Evolutionary conservation across 1,140 invertebrate genomes (phyloP).

Genomic region (Drosophila aff.): DNA sequence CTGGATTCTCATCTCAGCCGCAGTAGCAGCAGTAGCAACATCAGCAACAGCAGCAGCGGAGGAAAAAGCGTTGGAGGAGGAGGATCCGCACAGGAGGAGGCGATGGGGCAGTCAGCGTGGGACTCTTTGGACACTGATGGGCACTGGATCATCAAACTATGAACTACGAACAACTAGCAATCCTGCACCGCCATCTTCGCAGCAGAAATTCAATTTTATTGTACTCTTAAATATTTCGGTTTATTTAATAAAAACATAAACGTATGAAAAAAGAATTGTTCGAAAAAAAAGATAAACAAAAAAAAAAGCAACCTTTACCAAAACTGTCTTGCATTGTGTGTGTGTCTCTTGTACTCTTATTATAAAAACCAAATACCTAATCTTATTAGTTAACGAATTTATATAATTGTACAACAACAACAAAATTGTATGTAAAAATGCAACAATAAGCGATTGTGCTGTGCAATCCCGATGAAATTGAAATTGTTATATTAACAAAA

Average conservation of each 20-base stretch:
- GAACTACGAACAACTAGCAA: conserved; percentile 31
- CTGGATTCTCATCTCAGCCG: not conserved
- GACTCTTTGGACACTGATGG: conserved; percentile 43
- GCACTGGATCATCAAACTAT: conserved; percentile 35
- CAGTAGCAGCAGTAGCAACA: conserved; percentile 2
- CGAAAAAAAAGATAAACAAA: conserved; percentile 36
- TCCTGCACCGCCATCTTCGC: conserved; percentile 57
- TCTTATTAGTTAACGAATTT: conserved; percentile 57
- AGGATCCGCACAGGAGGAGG: conserved; percentile 9
- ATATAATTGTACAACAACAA: conserved; percentile 76
- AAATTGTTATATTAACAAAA: conserved; percentile 79
- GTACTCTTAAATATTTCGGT: conserved; percentile 84
- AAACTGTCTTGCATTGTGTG: conserved; percentile 79
- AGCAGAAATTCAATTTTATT: conserved; percentile 83
- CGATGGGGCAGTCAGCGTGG: conserved; percentile 25
- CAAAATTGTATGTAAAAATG: conserved; percentile 69
- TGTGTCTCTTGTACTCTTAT: conserved; percentile 77
- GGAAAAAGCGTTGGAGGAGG: not conserved
- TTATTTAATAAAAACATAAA: conserved; percentile 85
- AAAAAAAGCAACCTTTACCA: conserved; percentile 47
- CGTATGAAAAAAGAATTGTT: conserved; percentile 66
- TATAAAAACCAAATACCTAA: conserved; percentile 37
- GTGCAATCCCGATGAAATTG: conserved; percentile 40
- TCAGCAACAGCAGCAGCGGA: not conserved
- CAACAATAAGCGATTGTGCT: conserved; percentile 39